Conservation (phyloP, 2,113 vertebrate species). For the Myotis lucifugus region DNA sequence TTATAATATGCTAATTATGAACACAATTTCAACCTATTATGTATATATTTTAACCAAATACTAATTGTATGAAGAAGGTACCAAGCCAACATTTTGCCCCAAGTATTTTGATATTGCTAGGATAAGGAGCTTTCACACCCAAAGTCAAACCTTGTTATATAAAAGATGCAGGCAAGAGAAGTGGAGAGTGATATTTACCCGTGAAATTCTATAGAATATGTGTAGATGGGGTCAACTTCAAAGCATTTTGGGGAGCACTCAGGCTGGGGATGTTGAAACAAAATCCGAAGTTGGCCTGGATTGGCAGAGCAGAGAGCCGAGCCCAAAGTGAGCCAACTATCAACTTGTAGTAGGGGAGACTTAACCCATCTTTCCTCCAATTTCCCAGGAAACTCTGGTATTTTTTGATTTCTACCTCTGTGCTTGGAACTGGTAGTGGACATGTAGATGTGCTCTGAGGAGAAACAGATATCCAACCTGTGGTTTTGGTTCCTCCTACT, state of each 20-base stretch:
- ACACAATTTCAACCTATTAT: neutral
- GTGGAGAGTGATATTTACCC: neutral
- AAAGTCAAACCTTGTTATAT: slow-evolving; percentile 10
- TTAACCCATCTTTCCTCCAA: neutral
- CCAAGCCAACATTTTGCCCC: neutral
- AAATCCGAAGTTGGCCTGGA: neutral
- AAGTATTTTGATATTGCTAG: neutral
- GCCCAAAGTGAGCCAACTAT: neutral
- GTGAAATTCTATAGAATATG: neutral
- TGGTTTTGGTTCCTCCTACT: neutral
- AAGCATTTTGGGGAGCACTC: neutral
- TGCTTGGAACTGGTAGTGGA: neutral
- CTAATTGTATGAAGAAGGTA: slow-evolving; percentile 28
- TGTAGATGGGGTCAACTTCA: neutral
- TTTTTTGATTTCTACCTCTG: neutral
- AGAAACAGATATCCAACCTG: neutral
- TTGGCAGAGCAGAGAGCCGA: neutral
- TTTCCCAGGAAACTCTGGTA: neutral
- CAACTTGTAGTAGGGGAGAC: neutral
- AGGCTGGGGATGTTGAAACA: neutral
- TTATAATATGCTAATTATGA: slow-evolving; percentile 22
- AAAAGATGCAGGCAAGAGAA: neutral
- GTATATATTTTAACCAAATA: slow-evolving; percentile 14
- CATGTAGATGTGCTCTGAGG: neutral
- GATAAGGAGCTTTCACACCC: neutral